A percentile compares a stretch with the other conserved stretches of the same genome.
Conservation (phyloP, 37 sponge, comb jelly and placozoan genomes). For the Spongia lamella region DNA sequence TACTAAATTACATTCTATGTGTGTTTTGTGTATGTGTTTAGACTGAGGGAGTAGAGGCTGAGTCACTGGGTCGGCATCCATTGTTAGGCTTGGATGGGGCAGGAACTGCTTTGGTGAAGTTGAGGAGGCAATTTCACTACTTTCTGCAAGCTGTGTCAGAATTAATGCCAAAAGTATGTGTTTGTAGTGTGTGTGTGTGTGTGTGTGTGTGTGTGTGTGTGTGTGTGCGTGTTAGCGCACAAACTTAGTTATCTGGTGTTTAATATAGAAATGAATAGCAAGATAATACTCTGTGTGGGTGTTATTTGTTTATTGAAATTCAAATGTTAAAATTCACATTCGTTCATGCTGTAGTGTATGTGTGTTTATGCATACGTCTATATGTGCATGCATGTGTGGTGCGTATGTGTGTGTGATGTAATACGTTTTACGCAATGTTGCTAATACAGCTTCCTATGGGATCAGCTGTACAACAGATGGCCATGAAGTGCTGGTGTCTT, state of each 20-base stretch:
- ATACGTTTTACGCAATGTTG: background rate
- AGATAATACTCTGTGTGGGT: background rate
- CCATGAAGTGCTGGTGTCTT: conserved; percentile 89
- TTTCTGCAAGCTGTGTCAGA: conserved; percentile 71
- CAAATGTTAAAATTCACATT: too few species aligned
- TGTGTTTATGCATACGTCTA: background rate
- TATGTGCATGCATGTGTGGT: background rate
- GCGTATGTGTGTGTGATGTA: background rate
- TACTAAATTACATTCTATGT: too few species aligned
- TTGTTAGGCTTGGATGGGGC: conserved; percentile 73
- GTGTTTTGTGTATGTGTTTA: too few species aligned
- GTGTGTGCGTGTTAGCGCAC: background rate
- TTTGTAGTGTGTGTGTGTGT: conserved; percentile 4
- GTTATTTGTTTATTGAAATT: background rate
- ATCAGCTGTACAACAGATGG: conserved; percentile 83
- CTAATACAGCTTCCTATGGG: conserved; percentile 71
- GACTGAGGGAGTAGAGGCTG: conserved; percentile 41
- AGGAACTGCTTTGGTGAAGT: conserved; percentile 42
- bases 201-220: conserved; percentile 5
- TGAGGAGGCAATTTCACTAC: conserved; percentile 76
- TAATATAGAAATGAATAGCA: background rate
- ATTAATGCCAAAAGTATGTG: conserved; percentile 63
- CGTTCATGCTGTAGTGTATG: too few species aligned
- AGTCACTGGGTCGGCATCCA: conserved; percentile 67
- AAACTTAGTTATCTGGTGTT: background rate